Base-by-base conservation (phyloP, 2,888 invertebrate species). In the Drosophila pegasa region DNA sequence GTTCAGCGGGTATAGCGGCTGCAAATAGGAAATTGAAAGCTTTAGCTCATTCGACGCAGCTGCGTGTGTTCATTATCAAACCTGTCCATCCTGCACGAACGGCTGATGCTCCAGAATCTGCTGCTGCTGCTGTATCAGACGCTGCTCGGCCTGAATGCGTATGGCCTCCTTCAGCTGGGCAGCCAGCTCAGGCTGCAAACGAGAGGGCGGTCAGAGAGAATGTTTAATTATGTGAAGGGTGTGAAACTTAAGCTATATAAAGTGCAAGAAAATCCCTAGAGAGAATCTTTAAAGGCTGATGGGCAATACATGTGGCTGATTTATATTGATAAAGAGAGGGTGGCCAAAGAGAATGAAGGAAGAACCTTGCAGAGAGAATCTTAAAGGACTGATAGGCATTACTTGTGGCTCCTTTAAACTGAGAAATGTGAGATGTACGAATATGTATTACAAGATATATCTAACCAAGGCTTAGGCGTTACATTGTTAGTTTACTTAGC, bases 101-200 rank as follows among this genome's bases (percentile, higher is more conserved):
- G 92, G 92, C 71, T 92, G 92, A 48, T 92, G 89, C 9, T 94
- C 93, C 45, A 94, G 82, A 45, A 94, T 94, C 74, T 94, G 93
- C 64, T 94, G 94, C 75, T 94, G 94, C 57, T 94, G 94, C 43
- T 93, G 93, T 41, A 94, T 93, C 4, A 94, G 85, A 20, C 93
- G 94, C 0, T 94, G 93, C 78, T 94, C 94, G 0, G 93, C 91
- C 80, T 94, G 93, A 60, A 94, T 93, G 12, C 94, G 92, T 52
- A 94, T 92, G 14, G 93, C 93, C 87, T 94, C 94, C 60, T 93
- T 93, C 43, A 94, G 89, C 71, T 94, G 94, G 14, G 94, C 94
- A 0, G 94, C 68, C 43, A 90, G 69, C 66, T 91, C 89, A 4
- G 91, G 91, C 91, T 91, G 59, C 38, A 10, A 16, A 8, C 6